phyloP scores from a whole-genome alignment of 2,888 invertebrate species.

The Drosophila siamana region DNA sequence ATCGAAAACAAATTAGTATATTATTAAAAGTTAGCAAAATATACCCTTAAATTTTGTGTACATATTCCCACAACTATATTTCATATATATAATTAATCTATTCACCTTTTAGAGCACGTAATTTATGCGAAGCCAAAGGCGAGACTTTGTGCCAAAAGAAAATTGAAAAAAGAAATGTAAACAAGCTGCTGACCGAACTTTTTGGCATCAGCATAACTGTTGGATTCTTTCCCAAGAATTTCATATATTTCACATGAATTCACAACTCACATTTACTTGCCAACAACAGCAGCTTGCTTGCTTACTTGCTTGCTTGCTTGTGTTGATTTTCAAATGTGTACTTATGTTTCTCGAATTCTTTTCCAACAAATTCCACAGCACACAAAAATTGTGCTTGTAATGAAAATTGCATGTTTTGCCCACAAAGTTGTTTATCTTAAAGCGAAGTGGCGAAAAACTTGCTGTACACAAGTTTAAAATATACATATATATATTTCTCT shows the following conservation, averaged over 20 bases:
- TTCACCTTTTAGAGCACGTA: background rate
- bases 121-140: background rate
- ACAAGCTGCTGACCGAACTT: background rate
- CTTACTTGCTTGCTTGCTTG: background rate
- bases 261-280: background rate
- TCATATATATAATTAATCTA: background rate
- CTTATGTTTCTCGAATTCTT: background rate
- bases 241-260: constrained; percentile 9
- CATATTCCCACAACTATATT: background rate
- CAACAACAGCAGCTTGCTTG: too few species aligned
- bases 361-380: background rate
- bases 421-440: background rate
- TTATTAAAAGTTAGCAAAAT: too few species aligned
- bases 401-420: background rate
- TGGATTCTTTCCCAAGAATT: constrained; percentile 4
- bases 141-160: background rate
- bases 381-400: constrained; percentile 6
- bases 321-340: background rate
- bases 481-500: too few species aligned
- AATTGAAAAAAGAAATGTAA: background rate
- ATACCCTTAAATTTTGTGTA: too few species aligned
- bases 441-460: too few species aligned
- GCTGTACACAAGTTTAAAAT: too few species aligned
- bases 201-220: background rate
- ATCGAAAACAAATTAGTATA: too few species aligned